A percentile compares a stretch with the other conserved stretches of the same genome.
Conservation (phyloP, 2,113 vertebrate species). For the Apistogramma diplotaenia region DNA sequence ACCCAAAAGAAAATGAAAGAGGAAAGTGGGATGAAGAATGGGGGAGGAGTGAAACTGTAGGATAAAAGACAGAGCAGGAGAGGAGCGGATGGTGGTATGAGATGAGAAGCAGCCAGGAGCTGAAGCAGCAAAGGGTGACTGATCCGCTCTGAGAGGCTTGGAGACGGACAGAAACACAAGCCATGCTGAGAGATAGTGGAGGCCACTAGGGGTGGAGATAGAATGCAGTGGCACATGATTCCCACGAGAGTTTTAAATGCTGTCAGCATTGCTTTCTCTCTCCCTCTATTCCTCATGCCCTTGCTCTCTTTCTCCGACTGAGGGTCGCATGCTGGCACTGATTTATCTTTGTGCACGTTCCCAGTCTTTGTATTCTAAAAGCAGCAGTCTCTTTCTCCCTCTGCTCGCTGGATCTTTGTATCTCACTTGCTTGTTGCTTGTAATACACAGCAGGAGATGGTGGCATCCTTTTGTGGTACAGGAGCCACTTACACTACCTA, state of each 20-base stretch:
- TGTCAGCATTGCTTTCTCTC: constrained; percentile 56
- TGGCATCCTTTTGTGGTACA: constrained; percentile 52
- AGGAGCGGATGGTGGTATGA: constrained; percentile 37
- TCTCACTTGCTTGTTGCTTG: constrained; percentile 48
- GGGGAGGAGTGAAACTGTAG: constrained; percentile 19
- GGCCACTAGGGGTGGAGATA: constrained; percentile 54
- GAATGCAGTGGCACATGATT: constrained; percentile 61
- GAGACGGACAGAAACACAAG: constrained; percentile 61
- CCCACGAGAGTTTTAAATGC: constrained; percentile 69
- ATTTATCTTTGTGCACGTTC: constrained; percentile 54
- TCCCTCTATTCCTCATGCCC: constrained; percentile 28
- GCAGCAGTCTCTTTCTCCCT: constrained; percentile 38
- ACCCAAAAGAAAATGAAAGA: background rate
- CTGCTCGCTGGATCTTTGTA: constrained; percentile 19
- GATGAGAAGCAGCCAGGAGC: constrained; percentile 63
- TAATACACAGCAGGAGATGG: constrained; percentile 50
- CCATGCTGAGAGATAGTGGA: constrained; percentile 51
- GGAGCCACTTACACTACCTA: constrained; percentile 33
- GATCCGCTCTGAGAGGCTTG: constrained; percentile 72
- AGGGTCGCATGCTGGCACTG: constrained; percentile 48
- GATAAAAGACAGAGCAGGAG: constrained; percentile 34
- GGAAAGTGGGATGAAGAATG: constrained; percentile 13
- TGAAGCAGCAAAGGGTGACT: constrained; percentile 78
- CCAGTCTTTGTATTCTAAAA: constrained; percentile 46
- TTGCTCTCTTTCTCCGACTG: constrained; percentile 17